phyloP scores from a whole-genome alignment of 2,888 invertebrate genomes.

The Branchellion lobata region DNA sequence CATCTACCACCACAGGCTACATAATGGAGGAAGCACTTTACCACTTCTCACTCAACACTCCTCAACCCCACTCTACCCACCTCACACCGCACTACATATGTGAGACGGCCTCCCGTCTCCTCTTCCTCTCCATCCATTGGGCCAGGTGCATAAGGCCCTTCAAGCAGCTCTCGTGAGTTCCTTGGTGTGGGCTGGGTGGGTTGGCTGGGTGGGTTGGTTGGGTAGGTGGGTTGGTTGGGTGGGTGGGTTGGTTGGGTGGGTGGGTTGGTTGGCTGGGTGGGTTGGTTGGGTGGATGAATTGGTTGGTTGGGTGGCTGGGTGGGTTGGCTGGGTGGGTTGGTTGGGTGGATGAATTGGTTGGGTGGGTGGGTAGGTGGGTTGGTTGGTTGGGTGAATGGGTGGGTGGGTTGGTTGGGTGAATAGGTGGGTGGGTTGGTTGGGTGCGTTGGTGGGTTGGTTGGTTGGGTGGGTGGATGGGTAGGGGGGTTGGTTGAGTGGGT shows the following conservation, averaged over 20 bases:
- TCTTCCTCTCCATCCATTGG: constrained; percentile 89
- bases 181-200: neutral
- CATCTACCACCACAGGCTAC: constrained; percentile 65
- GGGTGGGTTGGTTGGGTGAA: neutral
- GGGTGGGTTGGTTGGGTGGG: neutral
- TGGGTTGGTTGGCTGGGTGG: neutral
- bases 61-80: constrained; percentile 79
- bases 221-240: constrained; percentile 2
- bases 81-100: constrained; percentile 90
- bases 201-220: neutral
- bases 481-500: too few relatives aligned
- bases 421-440: too few relatives aligned
- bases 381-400: neutral
- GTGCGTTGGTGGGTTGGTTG: too few relatives aligned
- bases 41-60: constrained; percentile 75
- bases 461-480: too few relatives aligned
- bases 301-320: too few relatives aligned
- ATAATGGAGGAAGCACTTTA: constrained; percentile 72
- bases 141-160: constrained; percentile 80
- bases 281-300: neutral
- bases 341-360: too few relatives aligned
- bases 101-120: constrained; percentile 86
- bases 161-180: constrained; percentile 72
- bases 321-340: too few relatives aligned
- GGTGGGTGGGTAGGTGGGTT: neutral